Conservation (phyloP, 2,797 vertebrate species). For the Aldrovandia affinis region DNA sequence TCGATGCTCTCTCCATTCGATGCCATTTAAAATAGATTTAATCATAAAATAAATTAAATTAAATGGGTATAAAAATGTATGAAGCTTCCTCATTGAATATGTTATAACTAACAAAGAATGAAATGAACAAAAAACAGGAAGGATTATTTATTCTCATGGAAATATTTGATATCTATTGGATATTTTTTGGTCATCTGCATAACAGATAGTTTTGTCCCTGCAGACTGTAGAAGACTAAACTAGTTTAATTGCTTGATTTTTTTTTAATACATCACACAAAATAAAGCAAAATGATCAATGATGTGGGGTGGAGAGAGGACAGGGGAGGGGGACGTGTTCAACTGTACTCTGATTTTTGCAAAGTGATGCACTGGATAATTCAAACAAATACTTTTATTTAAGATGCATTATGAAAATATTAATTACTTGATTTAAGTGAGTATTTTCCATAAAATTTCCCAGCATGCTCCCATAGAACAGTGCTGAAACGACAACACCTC, state of each 20-base stretch:
- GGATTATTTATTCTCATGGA: not conserved
- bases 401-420: too few species aligned
- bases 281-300: too few species aligned
- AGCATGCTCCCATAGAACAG: too few species aligned
- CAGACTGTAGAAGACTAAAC: not conserved
- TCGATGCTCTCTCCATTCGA: conserved; percentile 23
- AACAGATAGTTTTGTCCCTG: not conserved
- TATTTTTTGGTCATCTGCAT: not conserved
- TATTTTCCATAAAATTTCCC: too few species aligned
- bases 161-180: not conserved
- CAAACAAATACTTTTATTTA: too few species aligned
- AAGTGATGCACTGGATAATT: too few species aligned
- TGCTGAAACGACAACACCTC: too few species aligned
- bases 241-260: too few species aligned
- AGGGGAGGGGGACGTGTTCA: too few species aligned
- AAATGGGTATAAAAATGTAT: not conserved
- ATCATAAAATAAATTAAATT: conserved; percentile 39
- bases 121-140: not conserved
- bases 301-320: too few species aligned
- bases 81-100: not conserved
- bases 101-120: conserved; percentile 1
- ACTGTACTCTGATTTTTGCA: not conserved
- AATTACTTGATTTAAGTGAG: too few species aligned
- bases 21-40: conserved; percentile 38
- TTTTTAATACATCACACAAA: too few species aligned